phyloP scores from a whole-genome alignment of 2,797 vertebrate species.

The Acanthis flammea region DNA sequence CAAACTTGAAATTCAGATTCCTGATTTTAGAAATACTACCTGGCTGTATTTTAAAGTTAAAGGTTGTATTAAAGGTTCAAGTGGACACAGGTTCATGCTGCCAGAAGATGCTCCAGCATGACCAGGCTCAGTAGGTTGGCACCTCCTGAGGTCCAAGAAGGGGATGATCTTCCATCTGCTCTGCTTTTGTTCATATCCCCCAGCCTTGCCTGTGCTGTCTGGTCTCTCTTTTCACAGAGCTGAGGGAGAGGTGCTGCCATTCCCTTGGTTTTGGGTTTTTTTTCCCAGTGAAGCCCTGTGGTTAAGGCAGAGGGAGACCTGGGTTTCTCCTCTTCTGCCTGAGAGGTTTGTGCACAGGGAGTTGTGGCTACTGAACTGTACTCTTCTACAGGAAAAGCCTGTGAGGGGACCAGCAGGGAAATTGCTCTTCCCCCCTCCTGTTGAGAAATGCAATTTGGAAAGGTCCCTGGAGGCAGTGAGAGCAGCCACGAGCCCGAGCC shows the following conservation, averaged over 20 bases:
- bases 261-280: neutral
- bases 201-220: neutral
- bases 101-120: neutral
- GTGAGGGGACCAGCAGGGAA: neutral
- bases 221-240: neutral
- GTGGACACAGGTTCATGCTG: neutral
- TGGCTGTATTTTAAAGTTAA: neutral
- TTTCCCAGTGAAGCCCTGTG: neutral
- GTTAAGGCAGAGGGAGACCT: neutral
- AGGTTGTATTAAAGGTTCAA: neutral
- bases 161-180: neutral
- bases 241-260: neutral
- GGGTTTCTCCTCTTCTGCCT: neutral
- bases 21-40: neutral
- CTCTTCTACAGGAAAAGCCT: neutral
- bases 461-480: neutral
- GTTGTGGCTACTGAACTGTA: neutral
- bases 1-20: neutral
- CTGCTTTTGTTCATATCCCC: neutral
- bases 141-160: neutral
- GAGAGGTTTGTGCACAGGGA: neutral
- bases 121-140: neutral
- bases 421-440: neutral
- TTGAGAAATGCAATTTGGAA: slow-evolving; percentile 46
- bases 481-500: neutral